Conservation (phyloP, 92 coral and sea anemone genomes). For the Bergia sp. region DNA sequence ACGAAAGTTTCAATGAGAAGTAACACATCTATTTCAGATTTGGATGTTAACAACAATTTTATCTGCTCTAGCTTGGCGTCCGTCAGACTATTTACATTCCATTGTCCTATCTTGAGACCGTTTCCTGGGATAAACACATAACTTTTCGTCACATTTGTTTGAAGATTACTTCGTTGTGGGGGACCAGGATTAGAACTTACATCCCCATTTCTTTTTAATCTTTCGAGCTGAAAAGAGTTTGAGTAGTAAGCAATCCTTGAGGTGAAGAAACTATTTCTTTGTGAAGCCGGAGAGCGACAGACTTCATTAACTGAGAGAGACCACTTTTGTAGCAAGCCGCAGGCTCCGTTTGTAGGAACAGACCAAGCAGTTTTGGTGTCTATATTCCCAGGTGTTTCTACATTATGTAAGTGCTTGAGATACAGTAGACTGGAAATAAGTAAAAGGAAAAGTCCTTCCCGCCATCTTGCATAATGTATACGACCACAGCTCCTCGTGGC, state of each 20-base stretch:
- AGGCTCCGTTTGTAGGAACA: no score
- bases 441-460: no score
- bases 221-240: slow-evolving; percentile 11
- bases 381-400: no score
- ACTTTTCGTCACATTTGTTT: background rate
- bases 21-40: slow-evolving; percentile 36
- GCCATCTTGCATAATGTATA: no score
- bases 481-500: background rate
- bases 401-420: no score
- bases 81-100: slow-evolving; percentile 15
- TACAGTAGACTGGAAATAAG: no score
- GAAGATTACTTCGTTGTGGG: background rate
- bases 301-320: no score
- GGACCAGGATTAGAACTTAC: slow-evolving; percentile 8
- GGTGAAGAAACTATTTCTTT: background rate
- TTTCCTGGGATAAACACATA: slow-evolving; percentile 2
- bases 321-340: no score
- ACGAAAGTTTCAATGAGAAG: slow-evolving; percentile 34
- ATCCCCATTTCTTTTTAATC: background rate
- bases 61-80: slow-evolving; percentile 54
- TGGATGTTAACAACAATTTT: slow-evolving; percentile 39
- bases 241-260: background rate
- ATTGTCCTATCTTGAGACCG: slow-evolving; percentile 6
- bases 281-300: no score
- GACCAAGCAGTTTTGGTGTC: no score